These are phyloP conservation scores for Asobara japonica DNA, from an alignment of 1,140 invertebrate genomes.

Conservation along the genomic window DNA sequence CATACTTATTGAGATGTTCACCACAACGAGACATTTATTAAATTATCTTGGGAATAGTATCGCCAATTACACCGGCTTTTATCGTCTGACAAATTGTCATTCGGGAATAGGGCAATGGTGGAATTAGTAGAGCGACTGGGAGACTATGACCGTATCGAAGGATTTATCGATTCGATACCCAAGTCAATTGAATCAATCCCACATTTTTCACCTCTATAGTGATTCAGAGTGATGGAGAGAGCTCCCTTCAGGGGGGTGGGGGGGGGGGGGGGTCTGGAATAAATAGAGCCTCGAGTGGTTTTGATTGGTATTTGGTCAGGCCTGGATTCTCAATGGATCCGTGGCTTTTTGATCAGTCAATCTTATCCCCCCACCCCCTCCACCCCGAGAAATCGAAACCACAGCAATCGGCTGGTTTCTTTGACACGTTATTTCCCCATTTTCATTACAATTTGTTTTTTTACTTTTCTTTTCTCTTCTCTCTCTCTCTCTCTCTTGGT, in stretches of 20 bases:
- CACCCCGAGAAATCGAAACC: neutral
- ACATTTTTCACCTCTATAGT: neutral
- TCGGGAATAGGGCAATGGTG: neutral
- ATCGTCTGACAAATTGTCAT: slow-evolving; percentile 1
- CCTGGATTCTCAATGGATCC: slow-evolving; percentile 5
- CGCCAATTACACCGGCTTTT: neutral
- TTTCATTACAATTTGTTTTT: neutral
- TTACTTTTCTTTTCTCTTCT: slow-evolving; percentile 19
- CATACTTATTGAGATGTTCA: neutral
- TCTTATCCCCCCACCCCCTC: neutral
- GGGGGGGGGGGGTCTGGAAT: neutral
- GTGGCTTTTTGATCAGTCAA: slow-evolving; percentile 23
- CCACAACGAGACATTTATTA: neutral
- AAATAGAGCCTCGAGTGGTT: neutral
- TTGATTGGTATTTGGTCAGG: slow-evolving; percentile 24
- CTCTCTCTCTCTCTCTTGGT: neutral
- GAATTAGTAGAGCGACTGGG: neutral
- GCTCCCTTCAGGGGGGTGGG: no score
- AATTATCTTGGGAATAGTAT: neutral
- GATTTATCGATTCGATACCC: neutral
- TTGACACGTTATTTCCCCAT: neutral
- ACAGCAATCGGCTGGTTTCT: slow-evolving; percentile 8
- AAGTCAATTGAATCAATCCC: neutral
- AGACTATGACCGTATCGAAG: neutral
- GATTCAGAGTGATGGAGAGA: neutral